Evolutionary conservation across 1,140 invertebrate genomes (phyloP).

Genomic region (Bombus fervidus): DNA sequence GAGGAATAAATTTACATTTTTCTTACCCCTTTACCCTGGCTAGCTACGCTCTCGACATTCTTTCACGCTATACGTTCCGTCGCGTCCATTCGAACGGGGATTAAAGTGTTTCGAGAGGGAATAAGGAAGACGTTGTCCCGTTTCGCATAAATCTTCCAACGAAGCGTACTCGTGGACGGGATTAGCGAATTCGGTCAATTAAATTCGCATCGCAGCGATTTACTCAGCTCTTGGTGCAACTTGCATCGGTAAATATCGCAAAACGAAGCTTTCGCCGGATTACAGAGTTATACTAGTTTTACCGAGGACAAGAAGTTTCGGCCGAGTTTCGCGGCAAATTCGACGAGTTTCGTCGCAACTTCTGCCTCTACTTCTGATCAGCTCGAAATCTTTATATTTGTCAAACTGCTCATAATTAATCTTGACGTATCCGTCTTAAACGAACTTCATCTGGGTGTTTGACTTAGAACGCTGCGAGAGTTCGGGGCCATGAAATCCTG

Average conservation of each 20-base stretch:
- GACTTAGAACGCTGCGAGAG: background rate
- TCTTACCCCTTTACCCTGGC: background rate
- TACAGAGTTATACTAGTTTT: background rate
- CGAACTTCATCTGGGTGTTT: background rate
- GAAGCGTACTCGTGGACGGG: background rate
- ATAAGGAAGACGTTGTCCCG: background rate
- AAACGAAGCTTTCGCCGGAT: background rate
- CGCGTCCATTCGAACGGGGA: background rate
- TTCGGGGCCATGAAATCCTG: too few species aligned
- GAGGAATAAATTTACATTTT: slow-evolving; percentile 37
- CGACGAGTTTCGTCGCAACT: background rate
- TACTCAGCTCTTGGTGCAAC: background rate
- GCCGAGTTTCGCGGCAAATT: background rate
- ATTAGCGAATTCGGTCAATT: slow-evolving; percentile 22
- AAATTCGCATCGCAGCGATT: slow-evolving; percentile 1
- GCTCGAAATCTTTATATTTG: slow-evolving; percentile 23
- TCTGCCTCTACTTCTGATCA: background rate
- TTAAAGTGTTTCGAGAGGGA: background rate
- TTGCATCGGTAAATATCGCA: slow-evolving; percentile 25
- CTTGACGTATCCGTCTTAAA: background rate
- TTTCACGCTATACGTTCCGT: background rate
- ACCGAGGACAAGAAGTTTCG: background rate
- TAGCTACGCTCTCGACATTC: background rate
- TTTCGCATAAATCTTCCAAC: slow-evolving; percentile 9
- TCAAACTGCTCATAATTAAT: slow-evolving; percentile 16